phyloP scores from a whole-genome alignment of 2,888 invertebrate genomes.

The Pantelozetes paolii region DNA sequence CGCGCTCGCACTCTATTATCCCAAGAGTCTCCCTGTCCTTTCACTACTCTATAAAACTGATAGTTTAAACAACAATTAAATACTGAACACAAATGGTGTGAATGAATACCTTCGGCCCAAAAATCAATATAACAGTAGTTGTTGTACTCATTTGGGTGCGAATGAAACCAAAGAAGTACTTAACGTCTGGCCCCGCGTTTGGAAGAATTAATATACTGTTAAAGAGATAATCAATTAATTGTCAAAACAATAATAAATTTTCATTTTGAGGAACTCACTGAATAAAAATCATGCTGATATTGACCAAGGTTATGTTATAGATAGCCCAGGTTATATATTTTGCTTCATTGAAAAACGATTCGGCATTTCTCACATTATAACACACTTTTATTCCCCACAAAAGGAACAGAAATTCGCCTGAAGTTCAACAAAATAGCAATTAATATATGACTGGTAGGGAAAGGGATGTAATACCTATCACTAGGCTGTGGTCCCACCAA shows the following conservation, averaged over 20 bases:
- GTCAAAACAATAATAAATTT: no score
- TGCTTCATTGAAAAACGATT: conserved; percentile 88
- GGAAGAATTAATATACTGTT: conserved; percentile 76
- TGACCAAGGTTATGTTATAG: conserved; percentile 88
- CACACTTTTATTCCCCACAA: conserved; percentile 56
- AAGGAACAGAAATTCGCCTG: conserved; percentile 54
- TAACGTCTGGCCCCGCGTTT: conserved; percentile 81
- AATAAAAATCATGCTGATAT: conserved; percentile 84
- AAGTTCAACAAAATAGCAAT: neutral
- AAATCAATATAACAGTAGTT: conserved; percentile 75
- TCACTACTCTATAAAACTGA: conserved; percentile 67
- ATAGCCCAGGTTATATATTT: conserved; percentile 87
- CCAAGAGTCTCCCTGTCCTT: conserved; percentile 85
- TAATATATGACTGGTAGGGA: neutral
- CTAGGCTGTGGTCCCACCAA: conserved; percentile 92
- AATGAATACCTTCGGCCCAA: conserved; percentile 69
- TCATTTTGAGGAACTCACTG: conserved; percentile 77
- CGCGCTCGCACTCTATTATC: conserved; percentile 76
- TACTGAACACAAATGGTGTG: conserved; percentile 54
- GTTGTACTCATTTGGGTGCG: conserved; percentile 80
- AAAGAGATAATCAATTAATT: conserved; percentile 50
- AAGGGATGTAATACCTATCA: conserved; percentile 63
- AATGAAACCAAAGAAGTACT: conserved; percentile 84
- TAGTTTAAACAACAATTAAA: neutral
- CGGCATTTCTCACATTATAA: conserved; percentile 65